Evolutionary conservation across 2,113 vertebrate species (phyloP), one percentile per base, ranked within the genome.

Genomic region (Mormyrus iriodes): DNA sequence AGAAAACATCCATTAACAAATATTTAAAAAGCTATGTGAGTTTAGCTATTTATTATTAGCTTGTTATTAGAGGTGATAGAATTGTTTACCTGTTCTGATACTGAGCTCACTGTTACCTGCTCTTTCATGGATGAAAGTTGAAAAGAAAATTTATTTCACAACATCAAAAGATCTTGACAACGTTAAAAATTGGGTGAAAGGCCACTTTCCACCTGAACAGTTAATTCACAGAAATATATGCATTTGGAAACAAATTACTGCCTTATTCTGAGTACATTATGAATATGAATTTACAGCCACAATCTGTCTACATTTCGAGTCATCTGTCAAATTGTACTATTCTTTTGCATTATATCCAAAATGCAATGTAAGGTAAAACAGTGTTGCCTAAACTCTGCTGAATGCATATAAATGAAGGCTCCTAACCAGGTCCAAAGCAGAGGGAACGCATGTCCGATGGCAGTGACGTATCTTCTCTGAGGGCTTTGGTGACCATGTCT

Each of bases 371-470:
- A 39, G 35, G 31, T 76, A 35, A 39, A 19, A 39, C 17, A 42
- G 15, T 42, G 39, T 79, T 42, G 17, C 35, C 73, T 79, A 79
- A 79, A 79, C 39, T 15, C 35, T 19, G 31, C 69, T 35, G 27
- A 76, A 15, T 76, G 73, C 31, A 35, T 79, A 79, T 79, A 0
- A 17, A 42, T 2, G 35, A 79, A 79, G 73, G 73, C 17, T 52
- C 24, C 92, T 90, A 89, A 95, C 96, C 95, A 89, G 93, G 44
- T 90, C 94, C 94, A 92, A 96, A 98, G 96, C 89, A 95, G 46
- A 98, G 93, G 1, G 96, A 96, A 86, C 94, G 94, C 58, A 97
- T 90, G 92, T 98, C 96, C 94, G 98, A 76, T 2, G 95, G 95
- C 17, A 97, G 91, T 0, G 96, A 96, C 0, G 92, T 94, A 52